Percentiles rank a stretch among this genome's conserved stretches.
Evolutionary conservation across 2,888 invertebrate genomes (phyloP).

Genomic region (Drosophila setosimentum): DNA sequence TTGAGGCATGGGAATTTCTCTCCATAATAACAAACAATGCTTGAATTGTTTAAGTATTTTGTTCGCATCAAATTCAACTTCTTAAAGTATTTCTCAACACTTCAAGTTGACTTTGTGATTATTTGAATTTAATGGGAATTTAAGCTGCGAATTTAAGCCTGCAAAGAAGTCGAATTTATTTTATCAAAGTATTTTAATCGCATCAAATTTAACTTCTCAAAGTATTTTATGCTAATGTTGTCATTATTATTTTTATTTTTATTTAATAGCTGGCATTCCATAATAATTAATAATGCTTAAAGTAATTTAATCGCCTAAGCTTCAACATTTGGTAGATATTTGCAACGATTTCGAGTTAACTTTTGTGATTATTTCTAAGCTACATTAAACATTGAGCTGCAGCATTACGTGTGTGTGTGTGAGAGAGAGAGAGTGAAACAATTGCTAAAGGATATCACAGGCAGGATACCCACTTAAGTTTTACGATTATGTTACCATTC

Average conservation of each 20-base stretch:
- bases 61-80: neutral
- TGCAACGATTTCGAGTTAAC: neutral
- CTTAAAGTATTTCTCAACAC: neutral
- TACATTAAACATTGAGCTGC: slow-evolving; percentile 24
- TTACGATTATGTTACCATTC: slow-evolving; percentile 59
- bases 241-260: neutral
- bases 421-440: slow-evolving; percentile 13
- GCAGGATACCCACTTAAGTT: slow-evolving; percentile 46
- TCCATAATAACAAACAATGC: neutral
- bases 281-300: neutral
- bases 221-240: neutral
- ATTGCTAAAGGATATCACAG: slow-evolving; percentile 21
- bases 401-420: no score
- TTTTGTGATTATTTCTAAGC: neutral
- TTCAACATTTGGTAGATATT: neutral
- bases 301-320: neutral
- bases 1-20: neutral
- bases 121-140: neutral
- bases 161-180: no score
- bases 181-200: neutral
- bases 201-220: neutral
- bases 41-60: neutral
- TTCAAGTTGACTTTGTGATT: neutral
- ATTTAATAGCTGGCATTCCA: neutral
- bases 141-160: neutral